A percentile compares a stretch with the other conserved stretches of the same genome.
Conservation (phyloP, 2,113 vertebrate species). For the Raja brachyura region DNA sequence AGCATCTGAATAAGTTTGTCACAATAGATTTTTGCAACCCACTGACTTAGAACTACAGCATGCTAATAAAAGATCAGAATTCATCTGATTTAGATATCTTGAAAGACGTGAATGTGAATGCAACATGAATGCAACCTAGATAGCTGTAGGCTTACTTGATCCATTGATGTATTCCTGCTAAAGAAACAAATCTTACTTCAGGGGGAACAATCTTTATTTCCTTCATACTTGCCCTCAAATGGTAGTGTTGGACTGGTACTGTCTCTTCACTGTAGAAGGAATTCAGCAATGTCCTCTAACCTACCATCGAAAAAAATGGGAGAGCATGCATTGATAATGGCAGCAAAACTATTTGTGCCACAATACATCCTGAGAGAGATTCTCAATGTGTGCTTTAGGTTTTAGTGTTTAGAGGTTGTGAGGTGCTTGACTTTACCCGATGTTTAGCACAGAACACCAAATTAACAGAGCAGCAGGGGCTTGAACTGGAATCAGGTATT, state of each 20-base stretch:
- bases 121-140: neutral
- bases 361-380: neutral
- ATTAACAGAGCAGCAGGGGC: neutral
- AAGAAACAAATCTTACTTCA: neutral
- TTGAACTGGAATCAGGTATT: neutral
- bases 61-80: neutral
- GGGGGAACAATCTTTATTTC: neutral
- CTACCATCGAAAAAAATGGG: neutral
- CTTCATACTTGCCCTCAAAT: neutral
- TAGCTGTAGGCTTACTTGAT: neutral
- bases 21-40: neutral
- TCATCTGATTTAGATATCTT: neutral
- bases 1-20: neutral
- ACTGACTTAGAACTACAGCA: neutral
- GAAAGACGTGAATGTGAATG: neutral
- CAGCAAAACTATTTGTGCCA: neutral
- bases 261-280: neutral
- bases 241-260: neutral
- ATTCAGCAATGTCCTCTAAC: neutral
- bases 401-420: neutral
- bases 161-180: neutral
- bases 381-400: neutral
- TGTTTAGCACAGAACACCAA: neutral
- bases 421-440: neutral
- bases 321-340: neutral